phyloP scores from a whole-genome alignment of 2,797 vertebrate species.

The Kryptopterus vitreolus region DNA sequence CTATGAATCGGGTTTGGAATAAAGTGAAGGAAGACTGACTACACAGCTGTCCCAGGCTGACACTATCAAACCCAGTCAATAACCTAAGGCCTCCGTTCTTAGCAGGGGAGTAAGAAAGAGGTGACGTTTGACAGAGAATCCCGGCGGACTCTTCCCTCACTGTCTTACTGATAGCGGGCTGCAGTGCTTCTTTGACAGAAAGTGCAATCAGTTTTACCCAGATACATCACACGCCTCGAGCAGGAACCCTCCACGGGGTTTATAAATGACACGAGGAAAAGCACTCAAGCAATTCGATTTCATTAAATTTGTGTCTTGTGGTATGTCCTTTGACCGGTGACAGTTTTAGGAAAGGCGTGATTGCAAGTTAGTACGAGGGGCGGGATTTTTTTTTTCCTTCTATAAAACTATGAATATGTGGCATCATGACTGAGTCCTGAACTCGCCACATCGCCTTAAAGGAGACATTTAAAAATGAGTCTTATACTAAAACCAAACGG shows the following conservation, averaged over 20 bases:
- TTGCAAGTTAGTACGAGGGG: not conserved
- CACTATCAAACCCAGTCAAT: conserved; percentile 66
- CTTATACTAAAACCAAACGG: too few species aligned
- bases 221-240: conserved; percentile 28
- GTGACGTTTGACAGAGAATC: conserved; percentile 65
- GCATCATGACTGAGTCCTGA: not conserved
- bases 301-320: conserved; percentile 17
- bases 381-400: not conserved
- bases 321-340: conserved; percentile 3
- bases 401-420: not conserved
- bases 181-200: conserved; percentile 40
- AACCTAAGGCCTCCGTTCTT: conserved; percentile 61
- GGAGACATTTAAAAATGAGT: not conserved
- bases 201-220: conserved; percentile 20
- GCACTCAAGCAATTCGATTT: conserved; percentile 17
- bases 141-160: conserved; percentile 58
- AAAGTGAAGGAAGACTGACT: conserved; percentile 59
- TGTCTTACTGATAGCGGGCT: conserved; percentile 58
- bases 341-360: conserved; percentile 3
- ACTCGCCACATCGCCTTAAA: too few species aligned
- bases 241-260: conserved; percentile 18
- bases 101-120: conserved; percentile 52
- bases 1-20: conserved; percentile 23
- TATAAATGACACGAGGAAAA: conserved; percentile 36
- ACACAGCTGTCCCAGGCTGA: conserved; percentile 59